Conservation (phyloP, 1,140 invertebrate species). For the Macrosteles quadrilineatus region DNA sequence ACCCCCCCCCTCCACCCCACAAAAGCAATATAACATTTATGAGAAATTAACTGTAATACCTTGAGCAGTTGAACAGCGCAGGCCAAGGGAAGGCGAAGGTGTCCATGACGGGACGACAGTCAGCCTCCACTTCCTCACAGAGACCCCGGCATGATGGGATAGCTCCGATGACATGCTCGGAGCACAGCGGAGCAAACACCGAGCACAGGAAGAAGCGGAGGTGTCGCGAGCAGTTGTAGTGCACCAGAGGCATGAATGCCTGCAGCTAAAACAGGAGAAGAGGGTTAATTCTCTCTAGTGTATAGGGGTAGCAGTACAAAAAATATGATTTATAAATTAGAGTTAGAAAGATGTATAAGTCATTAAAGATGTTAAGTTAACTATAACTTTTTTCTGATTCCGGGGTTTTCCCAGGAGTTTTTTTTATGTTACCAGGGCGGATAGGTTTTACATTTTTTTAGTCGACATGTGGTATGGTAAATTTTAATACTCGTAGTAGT, state of each 20-base stretch:
- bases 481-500: no score
- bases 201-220: constrained; percentile 91
- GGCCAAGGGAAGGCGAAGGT: constrained; percentile 94
- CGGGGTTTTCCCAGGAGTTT: background rate
- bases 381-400: background rate
- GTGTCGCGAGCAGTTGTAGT: constrained; percentile 89
- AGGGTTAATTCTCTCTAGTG: no score
- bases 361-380: background rate
- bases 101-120: constrained; percentile 83
- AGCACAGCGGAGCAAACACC: constrained; percentile 97
- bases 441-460: no score
- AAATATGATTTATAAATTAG: constrained; percentile 11
- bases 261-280: constrained; percentile 63
- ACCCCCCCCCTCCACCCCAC: no score
- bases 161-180: constrained; percentile 85
- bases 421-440: no score
- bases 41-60: no score
- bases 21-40: no score
- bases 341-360: background rate
- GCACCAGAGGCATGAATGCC: constrained; percentile 87
- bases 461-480: no score
- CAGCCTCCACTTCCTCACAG: constrained; percentile 80
- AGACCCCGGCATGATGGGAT: constrained; percentile 92
- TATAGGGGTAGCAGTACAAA: background rate
- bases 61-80: constrained; percentile 79